Percentiles rank a stretch among this genome's conserved stretches.
Conservation (phyloP, 2,888 invertebrate genomes). For the Eledona agricola region DNA sequence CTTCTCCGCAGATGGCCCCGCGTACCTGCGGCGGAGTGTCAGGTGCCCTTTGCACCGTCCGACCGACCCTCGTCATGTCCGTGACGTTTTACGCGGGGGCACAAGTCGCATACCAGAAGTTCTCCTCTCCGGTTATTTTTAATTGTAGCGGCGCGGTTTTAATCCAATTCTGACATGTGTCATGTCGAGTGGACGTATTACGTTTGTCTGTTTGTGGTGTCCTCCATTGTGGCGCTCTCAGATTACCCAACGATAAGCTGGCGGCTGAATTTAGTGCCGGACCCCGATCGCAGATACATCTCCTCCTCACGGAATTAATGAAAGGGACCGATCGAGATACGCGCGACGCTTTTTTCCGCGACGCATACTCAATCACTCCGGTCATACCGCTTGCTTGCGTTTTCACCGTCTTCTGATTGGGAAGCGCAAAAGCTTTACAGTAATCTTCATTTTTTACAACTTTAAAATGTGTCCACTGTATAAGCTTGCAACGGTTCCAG, state of each 20-base stretch:
- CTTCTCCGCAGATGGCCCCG: constrained; percentile 27
- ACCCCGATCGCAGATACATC: constrained; percentile 58
- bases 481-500: no score
- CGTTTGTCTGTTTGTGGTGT: constrained; percentile 40
- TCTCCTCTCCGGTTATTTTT: constrained; percentile 51
- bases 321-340: constrained; percentile 50
- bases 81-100: constrained; percentile 29
- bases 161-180: constrained; percentile 61
- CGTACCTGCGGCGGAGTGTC: constrained; percentile 26
- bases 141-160: constrained; percentile 57
- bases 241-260: constrained; percentile 57
- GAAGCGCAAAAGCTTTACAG: no score
- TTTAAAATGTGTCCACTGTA: no score
- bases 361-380: constrained; percentile 8
- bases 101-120: constrained; percentile 45
- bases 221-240: constrained; percentile 47
- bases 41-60: constrained; percentile 22
- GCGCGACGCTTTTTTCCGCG: constrained; percentile 27
- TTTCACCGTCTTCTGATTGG: neutral
- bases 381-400: neutral
- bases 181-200: constrained; percentile 55
- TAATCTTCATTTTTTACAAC: no score
- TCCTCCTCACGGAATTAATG: constrained; percentile 56
- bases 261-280: constrained; percentile 56
- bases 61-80: constrained; percentile 31